Evolutionary conservation across 1,140 invertebrate species (phyloP).

Genomic region (Akabosia matsudoensis): DNA sequence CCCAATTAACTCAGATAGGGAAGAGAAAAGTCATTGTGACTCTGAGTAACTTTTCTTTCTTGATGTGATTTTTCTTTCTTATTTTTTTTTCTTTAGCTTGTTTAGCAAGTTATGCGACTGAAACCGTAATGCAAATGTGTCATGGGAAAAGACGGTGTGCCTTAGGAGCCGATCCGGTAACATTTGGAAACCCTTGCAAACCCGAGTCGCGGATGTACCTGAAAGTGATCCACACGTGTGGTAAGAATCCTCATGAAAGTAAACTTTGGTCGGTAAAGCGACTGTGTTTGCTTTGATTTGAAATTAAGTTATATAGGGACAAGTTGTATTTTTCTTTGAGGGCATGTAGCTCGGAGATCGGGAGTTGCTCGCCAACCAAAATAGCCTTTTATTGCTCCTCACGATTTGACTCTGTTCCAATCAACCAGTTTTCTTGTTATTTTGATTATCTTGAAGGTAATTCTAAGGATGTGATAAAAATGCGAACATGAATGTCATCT

Average conservation of each 20-base stretch:
- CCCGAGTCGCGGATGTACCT: conserved; percentile 81
- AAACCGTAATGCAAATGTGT: conserved; percentile 82
- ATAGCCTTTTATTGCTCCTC: too few species aligned
- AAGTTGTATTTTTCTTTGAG: not conserved
- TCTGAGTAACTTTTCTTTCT: not conserved
- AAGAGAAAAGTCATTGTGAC: not conserved
- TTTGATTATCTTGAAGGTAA: too few species aligned
- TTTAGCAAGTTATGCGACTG: conserved; percentile 77
- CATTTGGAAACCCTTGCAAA: conserved; percentile 81
- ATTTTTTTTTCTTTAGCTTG: too few species aligned
- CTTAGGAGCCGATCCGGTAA: conserved; percentile 73
- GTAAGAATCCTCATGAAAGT: conserved; percentile 62
- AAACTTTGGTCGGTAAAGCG: too few species aligned
- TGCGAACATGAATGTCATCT: too few species aligned
- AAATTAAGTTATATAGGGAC: not conserved
- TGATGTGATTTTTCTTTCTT: conserved; percentile 46
- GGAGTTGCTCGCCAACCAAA: too few species aligned
- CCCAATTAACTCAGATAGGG: not conserved
- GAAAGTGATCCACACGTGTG: conserved; percentile 88
- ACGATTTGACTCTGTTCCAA: too few species aligned
- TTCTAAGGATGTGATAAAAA: too few species aligned
- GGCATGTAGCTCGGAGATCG: not conserved
- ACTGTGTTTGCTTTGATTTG: conserved; percentile 5
- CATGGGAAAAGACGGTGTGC: conserved; percentile 78
- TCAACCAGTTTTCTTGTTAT: too few species aligned